Base-by-base conservation (phyloP, 2,888 invertebrate genomes). In the Orthosia gothica region DNA sequence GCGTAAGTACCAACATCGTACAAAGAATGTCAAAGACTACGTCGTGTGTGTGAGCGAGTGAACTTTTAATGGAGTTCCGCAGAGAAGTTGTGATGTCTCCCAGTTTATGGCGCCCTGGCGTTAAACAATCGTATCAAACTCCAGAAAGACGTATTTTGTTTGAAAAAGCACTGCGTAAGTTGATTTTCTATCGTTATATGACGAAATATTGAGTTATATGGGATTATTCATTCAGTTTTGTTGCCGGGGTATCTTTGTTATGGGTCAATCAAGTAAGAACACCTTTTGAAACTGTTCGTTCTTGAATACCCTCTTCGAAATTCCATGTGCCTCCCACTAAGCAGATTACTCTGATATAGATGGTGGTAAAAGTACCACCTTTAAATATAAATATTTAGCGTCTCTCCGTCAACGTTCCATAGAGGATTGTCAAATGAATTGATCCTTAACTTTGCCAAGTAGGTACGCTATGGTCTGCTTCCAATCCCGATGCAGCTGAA, bases 1-100 rank as follows among this genome's bases (percentile, higher is more conserved):
- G 47, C 45, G 15, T 23, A 15, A 55, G n/a, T 26, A 26, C 7
- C 4, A 63, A 54, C 52, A 47, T 15, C 16, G 13, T 18, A 68
- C 47, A 68, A 73, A 81, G 64, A 77, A 67, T 67, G n/a, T 49
- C 68, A 63, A 68, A 76, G 58, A 32, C 32, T 63, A 20, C 15
- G 47, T 4, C 9, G 57, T 47, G 62, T 70, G 64, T 68, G 65
- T 62, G 52, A 65, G 80, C 65, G 40, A 76, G 64, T 57, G 68
- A 86, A 86, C 73, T 86, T 86, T 69, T 86, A 86, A 86, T 86
- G 64, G 83, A 86, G 66, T 86, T 82, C 50, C 58, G 20, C 54
- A 32, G 32, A 23, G 55, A 82, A 86, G 76, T 84, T 86, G n/a
- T 52, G 68, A 84, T 79, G 79, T 78, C 74, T 59, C 74, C 64